A percentile compares a stretch with the other conserved stretches of the same genome.
Evolutionary conservation across 1,140 invertebrate species (phyloP).

Genomic region (Octopus bimaculoides): DNA sequence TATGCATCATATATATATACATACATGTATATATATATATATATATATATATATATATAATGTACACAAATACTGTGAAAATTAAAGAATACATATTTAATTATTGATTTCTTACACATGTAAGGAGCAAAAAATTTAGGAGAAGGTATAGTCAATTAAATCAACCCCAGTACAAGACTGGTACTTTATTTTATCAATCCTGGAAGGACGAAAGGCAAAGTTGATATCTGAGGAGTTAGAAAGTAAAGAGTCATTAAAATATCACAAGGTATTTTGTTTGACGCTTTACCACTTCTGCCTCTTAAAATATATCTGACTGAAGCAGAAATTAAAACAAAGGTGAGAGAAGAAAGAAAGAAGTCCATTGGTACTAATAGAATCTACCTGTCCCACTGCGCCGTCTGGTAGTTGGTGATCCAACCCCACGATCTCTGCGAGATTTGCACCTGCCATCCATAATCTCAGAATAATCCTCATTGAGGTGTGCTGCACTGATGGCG

Average conservation of each 20-base stretch:
- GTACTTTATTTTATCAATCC: too few species aligned
- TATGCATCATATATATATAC: background rate
- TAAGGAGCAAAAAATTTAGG: too few species aligned
- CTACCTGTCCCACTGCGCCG: slow-evolving; percentile 36
- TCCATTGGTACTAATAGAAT: background rate
- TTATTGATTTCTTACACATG: too few species aligned
- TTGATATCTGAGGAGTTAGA: too few species aligned
- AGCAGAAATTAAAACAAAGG: slow-evolving; percentile 9
- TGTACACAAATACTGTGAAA: background rate
- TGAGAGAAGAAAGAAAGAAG: background rate
- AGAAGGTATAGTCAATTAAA: too few species aligned
- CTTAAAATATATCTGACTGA: background rate
- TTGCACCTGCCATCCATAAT: slow-evolving; percentile 24
- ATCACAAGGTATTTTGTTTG: too few species aligned
- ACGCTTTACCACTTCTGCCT: slow-evolving; percentile 11
- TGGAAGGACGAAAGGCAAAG: too few species aligned
- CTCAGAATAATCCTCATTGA: slow-evolving; percentile 41
- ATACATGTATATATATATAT: background rate
- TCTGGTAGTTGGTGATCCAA: slow-evolving; percentile 27
- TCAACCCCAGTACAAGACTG: too few species aligned
- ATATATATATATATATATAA: background rate
- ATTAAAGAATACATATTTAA: too few species aligned
- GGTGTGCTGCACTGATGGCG: slow-evolving; percentile 67
- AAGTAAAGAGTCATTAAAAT: too few species aligned
- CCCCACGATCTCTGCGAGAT: slow-evolving; percentile 25